phyloP scores from a whole-genome alignment of 2,797 vertebrate species.

The Triplophysa bombifrons region DNA sequence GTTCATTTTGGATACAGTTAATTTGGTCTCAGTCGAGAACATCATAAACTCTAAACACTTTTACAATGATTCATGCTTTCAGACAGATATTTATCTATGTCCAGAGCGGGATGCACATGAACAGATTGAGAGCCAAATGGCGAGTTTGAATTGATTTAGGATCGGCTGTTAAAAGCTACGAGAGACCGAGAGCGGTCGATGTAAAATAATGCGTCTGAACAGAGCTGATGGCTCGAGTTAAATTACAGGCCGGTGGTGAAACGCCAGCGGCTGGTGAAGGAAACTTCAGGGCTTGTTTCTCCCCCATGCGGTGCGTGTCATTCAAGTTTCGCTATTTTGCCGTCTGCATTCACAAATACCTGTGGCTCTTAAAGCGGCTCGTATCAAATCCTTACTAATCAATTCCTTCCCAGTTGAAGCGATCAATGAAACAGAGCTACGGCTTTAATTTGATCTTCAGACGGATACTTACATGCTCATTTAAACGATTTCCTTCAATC shows the following conservation, averaged over 20 bases:
- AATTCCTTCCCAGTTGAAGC: constrained; percentile 10
- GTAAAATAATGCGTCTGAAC: constrained; percentile 47
- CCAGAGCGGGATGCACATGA: constrained; percentile 19
- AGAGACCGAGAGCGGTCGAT: not conserved
- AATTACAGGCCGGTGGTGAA: constrained; percentile 16
- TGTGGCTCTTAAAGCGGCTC: constrained; percentile 2
- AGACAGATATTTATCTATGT: not conserved
- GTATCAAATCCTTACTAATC: not conserved
- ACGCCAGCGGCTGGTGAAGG: not conserved
- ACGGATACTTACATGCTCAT: not conserved
- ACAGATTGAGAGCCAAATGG: constrained; percentile 32
- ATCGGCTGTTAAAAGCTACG: constrained; percentile 16
- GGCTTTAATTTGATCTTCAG: constrained; percentile 19
- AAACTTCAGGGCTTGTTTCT: constrained; percentile 24
- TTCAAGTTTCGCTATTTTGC: not conserved
- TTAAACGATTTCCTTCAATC: not conserved
- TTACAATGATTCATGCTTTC: not conserved
- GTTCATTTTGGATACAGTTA: not conserved
- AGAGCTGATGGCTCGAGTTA: constrained; percentile 34
- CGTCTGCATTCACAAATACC: not conserved
- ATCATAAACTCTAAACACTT: constrained; percentile 1
- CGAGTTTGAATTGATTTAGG: constrained; percentile 43
- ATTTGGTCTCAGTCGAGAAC: not conserved
- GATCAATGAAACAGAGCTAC: not conserved
- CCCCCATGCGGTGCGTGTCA: not conserved